Evolutionary conservation across 2,113 vertebrate genomes (phyloP), one percentile per base, ranked within the genome.

Genomic region (Cynopterus brachyotis): DNA sequence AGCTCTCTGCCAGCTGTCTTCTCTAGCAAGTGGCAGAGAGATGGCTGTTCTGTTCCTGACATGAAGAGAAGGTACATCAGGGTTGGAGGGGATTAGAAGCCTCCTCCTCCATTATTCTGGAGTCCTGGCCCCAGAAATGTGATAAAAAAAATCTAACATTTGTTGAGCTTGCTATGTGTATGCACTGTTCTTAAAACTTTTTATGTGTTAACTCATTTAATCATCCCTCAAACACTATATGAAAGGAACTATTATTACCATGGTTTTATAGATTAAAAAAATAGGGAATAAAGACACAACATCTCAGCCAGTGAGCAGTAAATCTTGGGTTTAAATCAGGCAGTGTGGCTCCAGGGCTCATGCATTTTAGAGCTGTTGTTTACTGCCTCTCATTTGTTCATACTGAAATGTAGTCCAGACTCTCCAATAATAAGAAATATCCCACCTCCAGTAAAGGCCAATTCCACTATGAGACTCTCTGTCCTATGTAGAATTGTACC

Each of bases 1-100:
- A 67, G 84, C 90, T 95, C 90, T 82, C 42, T 20, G 90, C 95
- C 96, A 95, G 95, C 96, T 95, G 92, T 85, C 96, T 88, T 75
- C 67, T 66, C 47, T n/a, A 55, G 55, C 76, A 90, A 78, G 69
- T 62, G 81, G 60, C 90, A 11, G 86, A 80, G 50, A 86, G 72
- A 79, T 47, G 45, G 84, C 32, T 76, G 30, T 83, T 86, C 91
- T 89, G 94, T 93, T 91, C 72, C 62, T 10, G 22, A 59, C 57
- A 42, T 28, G 64, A 69, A 96, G 82, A 93, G 81, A 94, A 91
- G 81, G 85, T 85, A 79, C 85, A 66, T 47, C 66, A 64, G 93
- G 53, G 57, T 28, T 50, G 42, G 64, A 50, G 59, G 87, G 60
- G 47, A 42, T 80, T 76, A 64, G 76, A 66, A 50, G 83, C n/a